Percentiles rank a stretch among this genome's conserved stretches.
Evolutionary conservation across 2,888 invertebrate genomes (phyloP).

Genomic region (Parnassius smintheus): DNA sequence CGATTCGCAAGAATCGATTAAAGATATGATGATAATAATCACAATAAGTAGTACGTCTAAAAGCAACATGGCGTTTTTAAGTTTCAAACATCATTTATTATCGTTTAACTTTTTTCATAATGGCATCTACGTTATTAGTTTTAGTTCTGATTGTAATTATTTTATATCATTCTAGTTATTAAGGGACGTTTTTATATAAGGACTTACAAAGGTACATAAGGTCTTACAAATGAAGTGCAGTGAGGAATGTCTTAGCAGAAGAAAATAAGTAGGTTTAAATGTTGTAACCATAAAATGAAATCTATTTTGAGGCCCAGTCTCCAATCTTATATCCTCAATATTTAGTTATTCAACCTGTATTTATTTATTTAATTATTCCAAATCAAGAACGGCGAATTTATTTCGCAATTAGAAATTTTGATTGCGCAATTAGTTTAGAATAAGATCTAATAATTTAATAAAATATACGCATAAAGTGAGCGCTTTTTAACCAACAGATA

Average conservation of each 20-base stretch:
- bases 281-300: too few relatives aligned
- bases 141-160: too few relatives aligned
- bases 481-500: constrained; percentile 17
- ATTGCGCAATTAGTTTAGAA: constrained; percentile 13
- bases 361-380: constrained; percentile 49
- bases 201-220: too few relatives aligned
- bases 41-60: neutral
- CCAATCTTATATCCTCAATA: constrained; percentile 56
- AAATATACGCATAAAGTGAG: constrained; percentile 4
- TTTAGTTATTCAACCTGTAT: constrained; percentile 50
- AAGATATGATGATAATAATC: constrained; percentile 9
- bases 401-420: constrained; percentile 17
- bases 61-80: too few relatives aligned
- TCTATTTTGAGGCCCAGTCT: neutral
- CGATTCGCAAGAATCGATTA: constrained; percentile 37
- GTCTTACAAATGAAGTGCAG: too few relatives aligned
- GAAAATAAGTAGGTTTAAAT: too few relatives aligned
- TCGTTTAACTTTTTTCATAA: too few relatives aligned
- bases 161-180: too few relatives aligned
- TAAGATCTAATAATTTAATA: constrained; percentile 12
- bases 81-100: too few relatives aligned
- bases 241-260: too few relatives aligned
- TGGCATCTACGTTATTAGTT: too few relatives aligned
- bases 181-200: too few relatives aligned
- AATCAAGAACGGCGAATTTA: constrained; percentile 31